Evolutionary conservation across 2,888 invertebrate genomes (phyloP).

Genomic region (Cheilosia pagana): DNA sequence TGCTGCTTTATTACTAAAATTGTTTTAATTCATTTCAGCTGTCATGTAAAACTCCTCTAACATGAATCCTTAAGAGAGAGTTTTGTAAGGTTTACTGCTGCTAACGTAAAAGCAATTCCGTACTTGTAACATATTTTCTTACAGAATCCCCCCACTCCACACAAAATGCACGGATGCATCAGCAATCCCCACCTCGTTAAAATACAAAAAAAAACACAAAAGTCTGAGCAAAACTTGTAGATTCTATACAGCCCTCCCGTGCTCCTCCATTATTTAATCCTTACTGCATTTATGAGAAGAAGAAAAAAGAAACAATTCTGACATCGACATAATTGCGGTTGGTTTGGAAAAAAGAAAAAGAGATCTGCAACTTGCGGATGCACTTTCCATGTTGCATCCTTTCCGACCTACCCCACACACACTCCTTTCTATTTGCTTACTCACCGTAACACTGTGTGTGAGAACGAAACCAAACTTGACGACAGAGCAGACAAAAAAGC

Average conservation of each 20-base stretch:
- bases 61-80: too few relatives aligned
- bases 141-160: background rate
- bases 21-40: too few relatives aligned
- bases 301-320: constrained; percentile 6
- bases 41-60: too few relatives aligned
- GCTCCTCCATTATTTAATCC: background rate
- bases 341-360: background rate
- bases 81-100: too few relatives aligned
- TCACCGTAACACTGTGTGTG: background rate
- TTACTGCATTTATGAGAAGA: background rate
- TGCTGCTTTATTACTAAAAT: too few relatives aligned
- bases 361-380: background rate
- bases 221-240: background rate
- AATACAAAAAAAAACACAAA: background rate
- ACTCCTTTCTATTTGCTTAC: background rate
- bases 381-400: background rate
- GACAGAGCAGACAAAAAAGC: background rate
- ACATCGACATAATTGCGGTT: constrained; percentile 16
- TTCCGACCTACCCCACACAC: background rate
- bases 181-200: background rate
- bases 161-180: background rate
- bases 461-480: background rate
- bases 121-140: background rate
- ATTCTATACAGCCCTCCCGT: background rate
- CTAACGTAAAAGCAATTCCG: background rate